Evolutionary conservation across 2,797 vertebrate species (phyloP).

Genomic region (Hypotaenidia okinawae): DNA sequence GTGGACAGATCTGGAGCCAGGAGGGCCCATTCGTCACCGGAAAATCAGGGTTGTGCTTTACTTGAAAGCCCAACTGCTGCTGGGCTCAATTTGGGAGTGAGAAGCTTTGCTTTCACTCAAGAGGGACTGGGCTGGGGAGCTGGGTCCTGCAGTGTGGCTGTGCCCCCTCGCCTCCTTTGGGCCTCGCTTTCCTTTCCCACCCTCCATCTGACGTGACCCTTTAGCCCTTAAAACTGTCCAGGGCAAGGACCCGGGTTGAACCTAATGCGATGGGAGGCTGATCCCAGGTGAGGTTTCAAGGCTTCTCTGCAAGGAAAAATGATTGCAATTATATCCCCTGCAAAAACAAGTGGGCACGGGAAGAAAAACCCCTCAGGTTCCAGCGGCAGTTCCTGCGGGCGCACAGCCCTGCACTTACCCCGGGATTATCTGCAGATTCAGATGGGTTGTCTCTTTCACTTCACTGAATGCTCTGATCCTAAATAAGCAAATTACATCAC

Average conservation of each 20-base stretch:
- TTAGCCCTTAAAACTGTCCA: not conserved
- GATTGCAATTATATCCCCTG: not conserved
- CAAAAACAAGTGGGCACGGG: slow-evolving; percentile 2
- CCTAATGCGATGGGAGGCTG: not conserved
- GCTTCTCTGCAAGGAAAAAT: not conserved
- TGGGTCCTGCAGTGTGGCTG: accelerated
- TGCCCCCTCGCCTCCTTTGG: not conserved
- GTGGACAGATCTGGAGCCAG: not conserved
- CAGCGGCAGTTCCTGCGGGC: slow-evolving; percentile 34
- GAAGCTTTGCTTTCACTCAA: accelerated
- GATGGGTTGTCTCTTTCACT: slow-evolving; percentile 44
- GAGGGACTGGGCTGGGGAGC: not conserved
- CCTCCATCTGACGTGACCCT: not conserved
- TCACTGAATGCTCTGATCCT: slow-evolving; percentile 40
- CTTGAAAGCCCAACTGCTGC: not conserved
- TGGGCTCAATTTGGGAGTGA: not conserved
- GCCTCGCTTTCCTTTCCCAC: slow-evolving; percentile 29
- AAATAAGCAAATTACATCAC: slow-evolving; percentile 69
- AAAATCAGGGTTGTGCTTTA: not conserved
- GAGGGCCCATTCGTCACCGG: not conserved
- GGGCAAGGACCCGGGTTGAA: not conserved
- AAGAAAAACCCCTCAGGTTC: not conserved
- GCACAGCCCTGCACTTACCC: not conserved
- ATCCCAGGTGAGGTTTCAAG: slow-evolving; percentile 42
- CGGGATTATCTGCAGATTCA: slow-evolving; percentile 26